A percentile compares a stretch with the other conserved stretches of the same genome.
Evolutionary conservation across 2,113 vertebrate species (phyloP).

Genomic region (Pangasianodon gigas): DNA sequence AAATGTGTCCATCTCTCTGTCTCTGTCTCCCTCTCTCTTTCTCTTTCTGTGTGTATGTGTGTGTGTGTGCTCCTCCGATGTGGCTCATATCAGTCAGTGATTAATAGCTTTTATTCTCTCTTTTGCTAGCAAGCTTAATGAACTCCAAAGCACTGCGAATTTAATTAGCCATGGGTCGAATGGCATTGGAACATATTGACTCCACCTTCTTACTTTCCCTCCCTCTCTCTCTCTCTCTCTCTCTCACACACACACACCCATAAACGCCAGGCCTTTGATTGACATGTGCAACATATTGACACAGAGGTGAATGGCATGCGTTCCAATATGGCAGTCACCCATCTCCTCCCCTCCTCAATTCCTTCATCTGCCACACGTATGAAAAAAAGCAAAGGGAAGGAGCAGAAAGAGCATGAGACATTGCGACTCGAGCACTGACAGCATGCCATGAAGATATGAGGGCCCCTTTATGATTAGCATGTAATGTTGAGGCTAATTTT

Average conservation of each 20-base stretch:
- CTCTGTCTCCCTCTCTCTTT: background rate
- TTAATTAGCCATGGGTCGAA: conserved; percentile 65
- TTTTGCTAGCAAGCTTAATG: conserved; percentile 68
- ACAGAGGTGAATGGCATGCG: conserved; percentile 55
- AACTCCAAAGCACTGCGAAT: conserved; percentile 64
- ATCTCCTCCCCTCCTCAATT: conserved; percentile 36
- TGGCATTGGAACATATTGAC: conserved; percentile 60
- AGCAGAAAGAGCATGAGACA: conserved; percentile 1
- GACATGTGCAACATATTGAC: conserved; percentile 59
- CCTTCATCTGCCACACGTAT: conserved; percentile 48
- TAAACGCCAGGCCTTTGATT: conserved; percentile 36
- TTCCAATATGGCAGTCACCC: conserved; percentile 67
- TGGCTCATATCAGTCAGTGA: conserved; percentile 69
- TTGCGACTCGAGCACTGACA: background rate
- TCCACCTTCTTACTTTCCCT: conserved; percentile 12
- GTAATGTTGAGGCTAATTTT: conserved; percentile 56
- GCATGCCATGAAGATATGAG: conserved; percentile 24
- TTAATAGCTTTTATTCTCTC: conserved; percentile 69
- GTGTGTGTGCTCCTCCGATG: conserved; percentile 2
- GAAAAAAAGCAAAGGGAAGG: conserved; percentile 30
- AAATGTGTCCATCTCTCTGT: background rate
- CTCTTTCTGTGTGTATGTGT: conserved; percentile 16
- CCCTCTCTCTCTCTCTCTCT: background rate
- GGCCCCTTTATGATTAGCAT: conserved; percentile 37
- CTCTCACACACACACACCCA: background rate